Percentiles rank a stretch among this genome's conserved stretches.
Conservation (phyloP, 2,797 vertebrate species). For the Melanotaenia nigrans region DNA sequence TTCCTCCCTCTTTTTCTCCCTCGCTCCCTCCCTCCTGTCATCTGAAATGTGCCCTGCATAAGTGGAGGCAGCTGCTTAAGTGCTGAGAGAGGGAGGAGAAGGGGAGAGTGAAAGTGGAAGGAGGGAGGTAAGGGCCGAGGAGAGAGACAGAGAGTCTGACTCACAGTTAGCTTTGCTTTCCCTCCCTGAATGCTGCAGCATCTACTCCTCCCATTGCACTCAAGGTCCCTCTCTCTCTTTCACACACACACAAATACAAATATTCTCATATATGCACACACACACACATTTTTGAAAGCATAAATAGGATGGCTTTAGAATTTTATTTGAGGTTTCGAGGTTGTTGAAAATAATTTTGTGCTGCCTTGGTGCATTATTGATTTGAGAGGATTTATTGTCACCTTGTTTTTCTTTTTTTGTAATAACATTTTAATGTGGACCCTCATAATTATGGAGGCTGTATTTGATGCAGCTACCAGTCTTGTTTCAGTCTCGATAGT, state of each 20-base stretch:
- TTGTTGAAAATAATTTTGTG: constrained; percentile 63
- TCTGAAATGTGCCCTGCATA: constrained; percentile 80
- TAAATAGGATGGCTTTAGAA: constrained; percentile 54
- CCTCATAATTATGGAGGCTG: constrained; percentile 79
- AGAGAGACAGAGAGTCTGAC: constrained; percentile 72
- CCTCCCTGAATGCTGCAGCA: constrained; percentile 79
- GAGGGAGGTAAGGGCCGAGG: constrained; percentile 70
- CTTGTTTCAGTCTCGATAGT: constrained; percentile 37
- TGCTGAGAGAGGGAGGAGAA: constrained; percentile 73
- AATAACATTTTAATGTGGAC: constrained; percentile 84
- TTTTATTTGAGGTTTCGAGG: constrained; percentile 61
- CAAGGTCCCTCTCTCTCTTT: constrained; percentile 68
- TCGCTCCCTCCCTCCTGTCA: constrained; percentile 66
- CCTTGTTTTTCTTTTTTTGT: constrained; percentile 68
- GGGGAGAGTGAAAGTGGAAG: constrained; percentile 69
- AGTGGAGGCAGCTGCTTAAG: constrained; percentile 89
- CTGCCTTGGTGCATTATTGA: constrained; percentile 67
- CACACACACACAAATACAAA: constrained; percentile 14
- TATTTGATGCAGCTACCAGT: constrained; percentile 56
- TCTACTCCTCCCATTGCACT: constrained; percentile 80
- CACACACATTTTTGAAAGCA: constrained; percentile 42
- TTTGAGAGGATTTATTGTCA: constrained; percentile 68
- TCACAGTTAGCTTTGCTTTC: constrained; percentile 84
- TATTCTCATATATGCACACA: neutral
- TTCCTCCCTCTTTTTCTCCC: constrained; percentile 39